Conservation (phyloP, 2,797 vertebrate species). For the Clarias platycephalus region DNA sequence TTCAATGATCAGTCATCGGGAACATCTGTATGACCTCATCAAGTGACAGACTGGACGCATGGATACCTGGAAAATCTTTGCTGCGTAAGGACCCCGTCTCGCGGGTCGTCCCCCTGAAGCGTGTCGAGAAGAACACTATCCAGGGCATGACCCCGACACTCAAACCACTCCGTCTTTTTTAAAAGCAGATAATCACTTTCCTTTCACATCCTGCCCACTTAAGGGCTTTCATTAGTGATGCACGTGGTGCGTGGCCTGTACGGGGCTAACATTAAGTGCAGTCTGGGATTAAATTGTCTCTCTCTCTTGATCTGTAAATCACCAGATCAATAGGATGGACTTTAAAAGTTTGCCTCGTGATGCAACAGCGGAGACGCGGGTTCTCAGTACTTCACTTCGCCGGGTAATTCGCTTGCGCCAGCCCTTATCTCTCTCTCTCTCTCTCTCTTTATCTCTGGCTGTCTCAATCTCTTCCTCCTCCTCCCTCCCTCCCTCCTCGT, state of each 20-base stretch:
- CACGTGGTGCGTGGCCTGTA: not conserved
- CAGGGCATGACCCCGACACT: not conserved
- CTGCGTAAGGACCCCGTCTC: no score
- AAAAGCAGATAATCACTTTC: not conserved
- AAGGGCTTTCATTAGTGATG: not conserved
- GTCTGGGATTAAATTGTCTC: conserved; percentile 28
- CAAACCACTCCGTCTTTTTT: not conserved
- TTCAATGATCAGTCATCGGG: not conserved
- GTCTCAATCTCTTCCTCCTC: not conserved
- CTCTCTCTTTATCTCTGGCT: conserved; percentile 12
- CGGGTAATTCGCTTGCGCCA: conserved; percentile 12
- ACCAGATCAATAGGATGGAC: conserved; percentile 34
- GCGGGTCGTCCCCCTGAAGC: not conserved
- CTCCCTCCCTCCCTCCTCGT: not conserved
- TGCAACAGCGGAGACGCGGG: conserved; percentile 7
- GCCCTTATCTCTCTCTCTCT: not conserved
- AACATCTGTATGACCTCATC: not conserved
- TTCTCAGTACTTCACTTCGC: conserved; percentile 16
- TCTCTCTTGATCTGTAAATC: conserved; percentile 29
- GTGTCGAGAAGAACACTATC: conserved; percentile 12
- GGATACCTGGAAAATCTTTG: not conserved
- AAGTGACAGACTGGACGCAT: not conserved
- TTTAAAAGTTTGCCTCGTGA: conserved; percentile 27
- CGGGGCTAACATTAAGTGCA: conserved; percentile 15
- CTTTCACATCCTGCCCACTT: conserved; percentile 15